Evolutionary conservation across 2,113 vertebrate genomes (phyloP), one percentile per base, ranked within the genome.

Genomic region (Cynocephalus volans): DNA sequence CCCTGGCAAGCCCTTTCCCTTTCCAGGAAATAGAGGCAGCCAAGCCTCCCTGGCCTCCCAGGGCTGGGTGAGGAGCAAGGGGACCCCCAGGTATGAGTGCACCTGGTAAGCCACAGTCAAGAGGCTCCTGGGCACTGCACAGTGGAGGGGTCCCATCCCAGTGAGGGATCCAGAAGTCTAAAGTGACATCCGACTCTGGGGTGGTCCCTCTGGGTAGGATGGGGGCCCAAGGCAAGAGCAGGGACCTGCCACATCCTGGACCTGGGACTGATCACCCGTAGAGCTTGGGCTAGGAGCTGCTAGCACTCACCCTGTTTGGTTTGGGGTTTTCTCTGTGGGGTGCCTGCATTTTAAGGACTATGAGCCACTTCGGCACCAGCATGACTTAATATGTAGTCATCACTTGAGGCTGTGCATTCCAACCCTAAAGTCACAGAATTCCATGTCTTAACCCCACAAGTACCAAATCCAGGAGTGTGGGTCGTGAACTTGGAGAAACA

Each of bases 401-500:
- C 82, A 23, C 36, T 18, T 7, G 14, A 41, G 24, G 54, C 14
- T 18, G 14, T 24, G 11, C 31, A 4, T 14, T 58, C 15, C 45
- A n/a, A 45, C 48, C 12, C 3, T 19, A 13, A 88, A 45, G 28
- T 8, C 69, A 11, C 10, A 0, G 45, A 28, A 8, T 9, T 88
- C 48, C 36, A 17, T 14, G 1, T 2, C 18, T 67, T 8, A 3
- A 36, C 9, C 28, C 50, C 56, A n/a, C 1, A 3, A n/a, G 18
- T 1, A n/a, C 83, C 41, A 21, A 13, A 24, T 21, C 33, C 13
- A 21, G 41, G 19, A 8, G 6, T 3, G 8, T 15, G 62, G 21
- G 10, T 54, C 1, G 3, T 15, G 50, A 52, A 0, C 26, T 4
- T 3, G 24, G 54, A 60, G 83, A 26, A 21, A 0, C 1, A 3